Percentiles rank a stretch among this genome's conserved stretches.
These are phyloP conservation scores for Andrena trimmerana DNA, from an alignment of 2,888 invertebrate species.

Conservation along the genomic window DNA sequence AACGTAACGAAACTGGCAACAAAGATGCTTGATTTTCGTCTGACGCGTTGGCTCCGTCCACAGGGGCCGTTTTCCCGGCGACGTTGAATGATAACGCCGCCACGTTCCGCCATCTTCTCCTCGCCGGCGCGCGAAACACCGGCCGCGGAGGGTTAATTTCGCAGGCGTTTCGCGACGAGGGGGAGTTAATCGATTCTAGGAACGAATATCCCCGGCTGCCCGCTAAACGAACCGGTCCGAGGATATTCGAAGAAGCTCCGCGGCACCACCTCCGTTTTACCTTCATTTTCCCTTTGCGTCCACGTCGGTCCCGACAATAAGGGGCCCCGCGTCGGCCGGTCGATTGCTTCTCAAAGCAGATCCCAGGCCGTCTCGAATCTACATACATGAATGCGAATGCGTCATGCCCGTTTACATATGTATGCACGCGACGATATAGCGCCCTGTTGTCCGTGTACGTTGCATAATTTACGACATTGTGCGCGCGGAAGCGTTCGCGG, in stretches of 20 bases:
- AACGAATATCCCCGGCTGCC: slow-evolving; percentile 1
- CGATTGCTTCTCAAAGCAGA: slow-evolving; percentile 68
- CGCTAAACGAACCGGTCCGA: slow-evolving; percentile 8
- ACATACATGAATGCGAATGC: slow-evolving; percentile 73
- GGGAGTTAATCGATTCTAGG: slow-evolving; percentile 9
- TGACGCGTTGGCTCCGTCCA: neutral
- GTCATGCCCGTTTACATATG: slow-evolving; percentile 71
- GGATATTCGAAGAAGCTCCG: slow-evolving; percentile 42
- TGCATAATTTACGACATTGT: slow-evolving; percentile 63
- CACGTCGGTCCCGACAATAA: slow-evolving; percentile 49
- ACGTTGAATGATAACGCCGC: neutral
- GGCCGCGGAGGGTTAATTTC: slow-evolving; percentile 8
- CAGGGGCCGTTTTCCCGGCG: too few relatives aligned
- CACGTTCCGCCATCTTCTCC: too few relatives aligned
- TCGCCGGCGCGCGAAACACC: neutral
- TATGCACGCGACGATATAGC: slow-evolving; percentile 57
- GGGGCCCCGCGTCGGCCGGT: slow-evolving; percentile 43
- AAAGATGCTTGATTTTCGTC: neutral
- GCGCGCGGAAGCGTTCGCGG: slow-evolving; percentile 21
- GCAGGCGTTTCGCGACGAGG: neutral
- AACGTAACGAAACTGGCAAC: neutral
- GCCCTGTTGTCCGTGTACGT: slow-evolving; percentile 30
- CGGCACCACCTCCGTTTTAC: slow-evolving; percentile 16
- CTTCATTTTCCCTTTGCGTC: slow-evolving; percentile 39
- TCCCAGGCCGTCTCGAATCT: slow-evolving; percentile 66